phyloP scores from a whole-genome alignment of 2,888 invertebrate genomes.

The Gymnocheta viridis region DNA sequence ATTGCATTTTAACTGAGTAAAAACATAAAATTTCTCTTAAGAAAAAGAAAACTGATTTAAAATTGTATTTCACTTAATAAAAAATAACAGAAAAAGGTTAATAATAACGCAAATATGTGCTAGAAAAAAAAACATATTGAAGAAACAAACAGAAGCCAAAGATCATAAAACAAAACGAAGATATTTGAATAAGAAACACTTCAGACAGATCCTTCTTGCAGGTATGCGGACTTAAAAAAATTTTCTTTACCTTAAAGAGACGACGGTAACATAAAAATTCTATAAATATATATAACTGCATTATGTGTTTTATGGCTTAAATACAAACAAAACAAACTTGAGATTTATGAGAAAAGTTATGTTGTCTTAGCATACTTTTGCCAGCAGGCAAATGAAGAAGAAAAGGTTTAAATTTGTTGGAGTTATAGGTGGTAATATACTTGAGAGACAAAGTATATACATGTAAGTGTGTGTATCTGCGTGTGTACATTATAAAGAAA shows the following conservation, averaged over 20 bases:
- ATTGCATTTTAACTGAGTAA: too few species aligned
- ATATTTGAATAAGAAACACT: conserved; percentile 11
- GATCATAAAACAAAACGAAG: conserved; percentile 32
- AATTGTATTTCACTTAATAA: conserved; percentile 12
- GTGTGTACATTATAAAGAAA: conserved; percentile 33
- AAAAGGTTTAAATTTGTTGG: conserved; percentile 38
- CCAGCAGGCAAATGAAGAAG: conserved; percentile 23
- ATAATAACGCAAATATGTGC: background rate
- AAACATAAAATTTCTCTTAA: too few species aligned
- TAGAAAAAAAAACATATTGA: conserved; percentile 6
- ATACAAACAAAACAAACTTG: conserved; percentile 51
- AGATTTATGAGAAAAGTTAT: conserved; percentile 60
- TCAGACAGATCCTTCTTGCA: conserved; percentile 7
- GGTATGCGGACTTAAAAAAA: background rate
- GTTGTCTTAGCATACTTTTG: conserved; percentile 6
- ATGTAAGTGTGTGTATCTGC: background rate
- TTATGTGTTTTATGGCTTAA: conserved; percentile 53
- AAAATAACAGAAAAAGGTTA: conserved; percentile 8
- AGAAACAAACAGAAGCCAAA: conserved; percentile 15
- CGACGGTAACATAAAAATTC: conserved; percentile 17
- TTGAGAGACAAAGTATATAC: conserved; percentile 14
- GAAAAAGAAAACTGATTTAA: background rate
- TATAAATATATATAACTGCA: background rate
- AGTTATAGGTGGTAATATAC: conserved; percentile 54
- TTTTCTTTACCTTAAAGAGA: background rate